Conservation (phyloP, 2,888 invertebrate genomes). For the Ptychoptera contaminata region DNA sequence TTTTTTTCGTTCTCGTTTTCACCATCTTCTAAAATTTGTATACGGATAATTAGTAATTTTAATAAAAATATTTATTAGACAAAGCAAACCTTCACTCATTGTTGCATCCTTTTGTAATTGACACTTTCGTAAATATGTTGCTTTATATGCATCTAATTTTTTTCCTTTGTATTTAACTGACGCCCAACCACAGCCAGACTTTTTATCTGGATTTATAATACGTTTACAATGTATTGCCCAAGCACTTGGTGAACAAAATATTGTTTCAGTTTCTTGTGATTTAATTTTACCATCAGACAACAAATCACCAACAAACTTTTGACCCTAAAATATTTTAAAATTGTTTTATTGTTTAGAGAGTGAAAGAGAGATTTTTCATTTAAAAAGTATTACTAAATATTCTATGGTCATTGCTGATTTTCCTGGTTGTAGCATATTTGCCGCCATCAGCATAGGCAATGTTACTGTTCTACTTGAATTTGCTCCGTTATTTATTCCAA, state of each 20-base stretch:
- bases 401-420: slow-evolving; percentile 76
- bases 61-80: not conserved
- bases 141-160: slow-evolving; percentile 78
- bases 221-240: slow-evolving; percentile 89
- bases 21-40: slow-evolving; percentile 34
- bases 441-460: slow-evolving; percentile 69
- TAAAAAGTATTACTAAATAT: slow-evolving; percentile 61
- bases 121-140: slow-evolving; percentile 63
- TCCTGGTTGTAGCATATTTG: slow-evolving; percentile 71
- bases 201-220: slow-evolving; percentile 80
- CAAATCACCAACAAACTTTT: slow-evolving; percentile 77
- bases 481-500: slow-evolving; percentile 23
- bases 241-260: slow-evolving; percentile 79
- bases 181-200: slow-evolving; percentile 88
- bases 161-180: slow-evolving; percentile 77
- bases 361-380: too few relatives aligned
- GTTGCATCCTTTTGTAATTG: slow-evolving; percentile 38
- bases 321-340: slow-evolving; percentile 43
- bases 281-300: slow-evolving; percentile 75
- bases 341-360: slow-evolving; percentile 6
- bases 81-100: slow-evolving; percentile 14
- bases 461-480: slow-evolving; percentile 54
- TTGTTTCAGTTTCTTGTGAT: slow-evolving; percentile 73
- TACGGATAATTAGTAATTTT: slow-evolving; percentile 11
- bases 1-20: slow-evolving; percentile 47